Evolutionary conservation across 2,113 vertebrate genomes (phyloP).

Genomic region (Chloebia gouldiae): DNA sequence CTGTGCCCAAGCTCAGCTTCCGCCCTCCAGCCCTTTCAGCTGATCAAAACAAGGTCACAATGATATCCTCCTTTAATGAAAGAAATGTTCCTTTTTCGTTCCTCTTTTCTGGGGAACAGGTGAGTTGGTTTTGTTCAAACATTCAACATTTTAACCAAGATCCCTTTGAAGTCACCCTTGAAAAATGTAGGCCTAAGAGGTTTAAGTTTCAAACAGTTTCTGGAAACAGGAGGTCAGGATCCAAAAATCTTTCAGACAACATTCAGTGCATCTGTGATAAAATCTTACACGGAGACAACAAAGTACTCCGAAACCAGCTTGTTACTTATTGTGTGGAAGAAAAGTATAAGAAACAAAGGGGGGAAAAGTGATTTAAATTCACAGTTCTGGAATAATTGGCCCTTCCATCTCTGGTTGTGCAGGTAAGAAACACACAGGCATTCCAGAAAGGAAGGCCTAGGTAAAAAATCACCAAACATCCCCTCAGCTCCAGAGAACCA

Average conservation of each 20-base stretch:
- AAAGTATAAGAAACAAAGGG: not conserved
- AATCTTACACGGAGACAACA: not conserved
- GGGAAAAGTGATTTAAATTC: not conserved
- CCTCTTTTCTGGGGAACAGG: not conserved
- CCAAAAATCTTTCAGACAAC: not conserved
- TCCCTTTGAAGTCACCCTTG: not conserved
- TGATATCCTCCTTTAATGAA: not conserved
- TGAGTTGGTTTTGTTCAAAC: not conserved
- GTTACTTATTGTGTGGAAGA: not conserved
- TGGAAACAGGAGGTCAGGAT: slow-evolving; percentile 3
- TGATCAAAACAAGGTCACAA: slow-evolving; percentile 38
- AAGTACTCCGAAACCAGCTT: not conserved
- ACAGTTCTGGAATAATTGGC: not conserved
- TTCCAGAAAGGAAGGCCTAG: not conserved
- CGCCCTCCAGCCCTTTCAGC: not conserved
- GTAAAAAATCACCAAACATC: not conserved
- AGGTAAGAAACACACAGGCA: not conserved
- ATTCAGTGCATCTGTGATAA: not conserved
- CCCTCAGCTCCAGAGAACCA: not conserved
- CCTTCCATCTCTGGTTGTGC: not conserved
- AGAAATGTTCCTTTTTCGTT: not conserved
- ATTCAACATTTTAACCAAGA: not conserved
- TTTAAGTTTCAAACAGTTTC: not conserved
- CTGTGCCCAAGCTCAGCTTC: not conserved
- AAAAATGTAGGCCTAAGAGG: not conserved